Evolutionary conservation across 2,797 vertebrate genomes (phyloP), one percentile per base, ranked within the genome.

Genomic region (Rhinella marina): DNA sequence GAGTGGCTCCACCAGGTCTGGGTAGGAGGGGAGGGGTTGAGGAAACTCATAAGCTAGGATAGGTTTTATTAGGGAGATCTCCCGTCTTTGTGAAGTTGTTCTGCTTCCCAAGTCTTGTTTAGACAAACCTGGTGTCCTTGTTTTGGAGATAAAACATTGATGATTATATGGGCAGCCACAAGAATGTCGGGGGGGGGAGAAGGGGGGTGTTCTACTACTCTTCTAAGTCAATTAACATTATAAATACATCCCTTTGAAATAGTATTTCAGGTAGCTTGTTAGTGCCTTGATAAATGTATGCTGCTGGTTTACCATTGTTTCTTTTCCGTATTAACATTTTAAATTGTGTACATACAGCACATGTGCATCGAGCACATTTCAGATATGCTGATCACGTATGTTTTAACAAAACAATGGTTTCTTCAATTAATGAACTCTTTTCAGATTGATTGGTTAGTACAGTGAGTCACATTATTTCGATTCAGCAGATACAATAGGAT

Each of bases 331-430:
- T 62, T 87, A 75, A 81, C 66, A 72, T 70, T 68, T 4, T 73
- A 59, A 66, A 50, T 48, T 61, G 54, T 81, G 78, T 61, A 59
- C 78, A 81, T 72, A 86, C 52, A 86, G 21, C 62, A 86, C 52
- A 72, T 82, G 59, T 23, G 64, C 78, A 87, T 77, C 6, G 70
- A 87, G 57, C 59, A 64, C 25, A 29, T 14, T 62, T 25, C 56
- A 83, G 72, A 83, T 83, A 76, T 87, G 81, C 86, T 83, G 80
- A 87, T 87, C 86, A 75, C 68, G 81, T 62, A 75, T 82, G 41
- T 76, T 82, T 82, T 64, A 81, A 62, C 86, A 76, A 82, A 80
- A 82, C 66, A 87, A 82, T 87, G 23, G 68, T 82, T 75, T 76
- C 68, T 87, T 81, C 78, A 59, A 81, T 86, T 81, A 86, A 86